Base-by-base conservation (phyloP, 2,888 invertebrate species). In the Nyleta sp. region DNA sequence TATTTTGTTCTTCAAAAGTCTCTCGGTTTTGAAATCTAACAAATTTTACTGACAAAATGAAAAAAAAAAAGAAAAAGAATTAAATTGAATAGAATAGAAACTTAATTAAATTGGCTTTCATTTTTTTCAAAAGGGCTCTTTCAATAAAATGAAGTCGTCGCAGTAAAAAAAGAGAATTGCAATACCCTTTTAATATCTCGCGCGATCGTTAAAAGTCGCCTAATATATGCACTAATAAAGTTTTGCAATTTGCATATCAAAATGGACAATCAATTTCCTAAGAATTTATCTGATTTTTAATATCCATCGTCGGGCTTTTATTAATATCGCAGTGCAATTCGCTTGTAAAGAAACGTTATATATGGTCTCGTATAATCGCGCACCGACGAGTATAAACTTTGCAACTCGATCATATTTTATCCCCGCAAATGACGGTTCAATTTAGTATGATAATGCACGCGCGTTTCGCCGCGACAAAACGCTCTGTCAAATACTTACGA, bases 381-480 rank as follows among this genome's bases (percentile, higher is more conserved):
- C 55, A 22, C 46, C 35, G 44, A 24, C 55, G 48, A 28, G 22
- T 42, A 64, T 72, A 72, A 72, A 72, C 53, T 62, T 72, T 48
- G 62, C 71, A 35, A 46, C 38, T 48, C 62, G 71, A 72, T 55
- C 71, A 59, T 72, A 64, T 72, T 72, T 72, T 72, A 72, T 64
- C 35, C 53, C 17, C 62, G 35, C 55, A 64, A 72, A 72, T 64
- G 72, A 72, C 72, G 72, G 72, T 72, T 72, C 64, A 72, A 64
- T 72, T 72, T 72, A 72, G 72, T 64, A 72, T 72, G 72, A 72
- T 72, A 72, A 72, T 72, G 57, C 64, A 57, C 46, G 64, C 50
- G 57, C 55, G 38, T 57, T 55, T 48, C 46, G 20, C 38, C 55
- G 64, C 64, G 64, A 72, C 57, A 72, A 55, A 64, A 72, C 48